Evolutionary conservation across 2,888 invertebrate species (phyloP).

Genomic region (Ormyrus thymus): DNA sequence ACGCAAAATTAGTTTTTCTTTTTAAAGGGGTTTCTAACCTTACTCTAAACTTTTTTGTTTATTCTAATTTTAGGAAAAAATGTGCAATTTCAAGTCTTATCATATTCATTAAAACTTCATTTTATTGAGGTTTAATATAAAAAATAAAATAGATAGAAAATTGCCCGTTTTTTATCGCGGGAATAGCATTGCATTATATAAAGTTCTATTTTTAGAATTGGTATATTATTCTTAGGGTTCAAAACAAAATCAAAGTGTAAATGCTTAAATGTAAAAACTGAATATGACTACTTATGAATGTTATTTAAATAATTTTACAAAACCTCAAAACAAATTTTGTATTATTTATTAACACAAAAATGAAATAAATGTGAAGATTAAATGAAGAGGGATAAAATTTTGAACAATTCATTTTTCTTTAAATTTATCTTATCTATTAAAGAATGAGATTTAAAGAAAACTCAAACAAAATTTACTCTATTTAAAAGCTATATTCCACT

Average conservation of each 20-base stretch:
- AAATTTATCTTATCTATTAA: background rate
- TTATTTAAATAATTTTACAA: too few relatives aligned
- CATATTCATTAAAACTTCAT: background rate
- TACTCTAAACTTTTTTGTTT: background rate
- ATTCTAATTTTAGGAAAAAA: background rate
- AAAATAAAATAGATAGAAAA: background rate
- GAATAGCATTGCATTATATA: slow-evolving; percentile 34
- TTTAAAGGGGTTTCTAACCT: background rate
- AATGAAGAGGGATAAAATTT: background rate
- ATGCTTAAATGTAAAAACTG: too few relatives aligned
- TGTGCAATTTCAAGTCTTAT: background rate
- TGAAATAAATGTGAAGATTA: background rate
- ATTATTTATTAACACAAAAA: background rate
- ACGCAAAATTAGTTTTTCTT: too few relatives aligned
- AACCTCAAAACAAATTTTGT: too few relatives aligned
- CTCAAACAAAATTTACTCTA: too few relatives aligned
- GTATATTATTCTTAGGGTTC: too few relatives aligned
- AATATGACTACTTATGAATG: too few relatives aligned
- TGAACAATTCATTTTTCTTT: background rate
- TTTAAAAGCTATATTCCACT: background rate
- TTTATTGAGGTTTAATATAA: background rate
- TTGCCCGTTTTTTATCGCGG: background rate
- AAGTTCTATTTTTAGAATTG: slow-evolving; percentile 30
- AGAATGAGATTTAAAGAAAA: too few relatives aligned
- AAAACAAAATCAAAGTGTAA: too few relatives aligned